Conservation (phyloP, 2,797 vertebrate genomes). For the Sus cebifrons region DNA sequence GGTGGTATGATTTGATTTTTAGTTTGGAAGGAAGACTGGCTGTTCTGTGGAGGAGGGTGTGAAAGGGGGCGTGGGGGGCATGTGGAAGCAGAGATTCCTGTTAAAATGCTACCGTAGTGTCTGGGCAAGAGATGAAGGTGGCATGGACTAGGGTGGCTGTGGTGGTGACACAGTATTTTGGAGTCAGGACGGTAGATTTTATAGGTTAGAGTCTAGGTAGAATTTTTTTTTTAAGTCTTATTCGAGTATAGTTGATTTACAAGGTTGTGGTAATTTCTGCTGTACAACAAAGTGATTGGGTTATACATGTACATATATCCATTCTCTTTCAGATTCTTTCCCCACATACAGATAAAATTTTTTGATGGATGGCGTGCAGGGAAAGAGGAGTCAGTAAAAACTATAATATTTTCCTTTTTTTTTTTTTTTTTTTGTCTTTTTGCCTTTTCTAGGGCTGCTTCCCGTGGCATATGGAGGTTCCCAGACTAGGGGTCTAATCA, state of each 20-base stretch:
- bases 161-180: neutral
- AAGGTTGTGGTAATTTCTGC: no score
- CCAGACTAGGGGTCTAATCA: no score
- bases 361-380: neutral
- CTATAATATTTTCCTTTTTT: neutral
- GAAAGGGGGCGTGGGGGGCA: no score
- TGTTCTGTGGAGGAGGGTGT: neutral
- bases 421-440: no score
- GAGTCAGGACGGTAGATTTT: slow-evolving; percentile 14
- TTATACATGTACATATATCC: no score
- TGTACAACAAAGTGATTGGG: no score
- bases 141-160: neutral
- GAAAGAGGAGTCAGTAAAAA: neutral
- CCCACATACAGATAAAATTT: neutral
- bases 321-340: no score
- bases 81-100: neutral
- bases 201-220: neutral
- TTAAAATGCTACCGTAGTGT: neutral
- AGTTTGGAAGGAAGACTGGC: neutral
- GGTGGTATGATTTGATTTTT: neutral
- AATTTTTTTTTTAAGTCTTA: neutral
- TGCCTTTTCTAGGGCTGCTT: no score
- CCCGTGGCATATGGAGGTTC: no score
- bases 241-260: no score
- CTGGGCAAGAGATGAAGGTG: neutral